Base-by-base conservation (phyloP, 64 coral and sea anemone genomes). In the Hydrozoanthus tunicans region DNA sequence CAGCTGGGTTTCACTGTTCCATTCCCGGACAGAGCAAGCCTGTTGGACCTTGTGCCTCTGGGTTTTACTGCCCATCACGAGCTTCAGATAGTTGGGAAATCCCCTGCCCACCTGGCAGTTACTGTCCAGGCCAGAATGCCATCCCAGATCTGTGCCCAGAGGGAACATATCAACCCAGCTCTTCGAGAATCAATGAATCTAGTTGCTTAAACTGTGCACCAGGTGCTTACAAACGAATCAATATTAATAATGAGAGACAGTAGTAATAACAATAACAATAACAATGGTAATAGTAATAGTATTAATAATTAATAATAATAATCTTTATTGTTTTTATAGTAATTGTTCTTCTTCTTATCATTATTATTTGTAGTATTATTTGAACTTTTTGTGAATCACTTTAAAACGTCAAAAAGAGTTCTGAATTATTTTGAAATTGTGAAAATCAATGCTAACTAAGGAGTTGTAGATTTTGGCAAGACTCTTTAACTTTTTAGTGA, bases 1-100 rank as follows among this genome's bases (percentile, higher is more conserved):
- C 94, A 70, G 94, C 96, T 89, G 96, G 96, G 52, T 94, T 77
- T 17, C 89, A 95, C 26, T 98, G 96, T 63, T 95, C 96, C 23
- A 9, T 79, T 27, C 77, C 91, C 60, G 96, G 96, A 1, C 11
- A 43, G 1, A 59, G 84, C 81, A 62, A 83, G 5, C 91, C 96
- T 7, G 70, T 81, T 70, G 96, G 96, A 74, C 88, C 64, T 53
- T 98, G 96, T 90, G 71, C 78, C 24, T 77, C 96, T 12, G 96
- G 96, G 9, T 92, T 93, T 83, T 98, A 98, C 58, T 98, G 96
- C 61, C 94, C 96, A 77, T 23, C 70, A 9, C 78, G 96, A 58
- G 91, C 96, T 12, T 91, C 92, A 7, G 94, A 91, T 69, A 24
- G n/a, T 76, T 66, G 73, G 58, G 91, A 95, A 85, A 51, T 93